Percentiles rank a stretch among this genome's conserved stretches.
Evolutionary conservation across 2,113 vertebrate species (phyloP).

Genomic region (Capreolus pygargus): DNA sequence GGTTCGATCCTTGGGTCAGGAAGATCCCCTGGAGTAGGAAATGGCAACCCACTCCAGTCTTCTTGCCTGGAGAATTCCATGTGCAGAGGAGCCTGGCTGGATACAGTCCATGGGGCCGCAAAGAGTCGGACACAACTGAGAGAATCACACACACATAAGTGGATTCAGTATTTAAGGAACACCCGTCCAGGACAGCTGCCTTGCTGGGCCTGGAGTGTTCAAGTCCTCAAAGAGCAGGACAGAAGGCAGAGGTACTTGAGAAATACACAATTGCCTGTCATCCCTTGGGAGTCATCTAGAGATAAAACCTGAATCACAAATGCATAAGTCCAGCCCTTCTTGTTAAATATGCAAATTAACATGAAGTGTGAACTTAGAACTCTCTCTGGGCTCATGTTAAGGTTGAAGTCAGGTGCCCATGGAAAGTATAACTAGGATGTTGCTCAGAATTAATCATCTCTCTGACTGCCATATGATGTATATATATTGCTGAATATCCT

Average conservation of each 20-base stretch:
- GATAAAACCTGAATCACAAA: not conserved
- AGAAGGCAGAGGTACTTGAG: not conserved
- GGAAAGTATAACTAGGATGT: not conserved
- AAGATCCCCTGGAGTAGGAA: not conserved
- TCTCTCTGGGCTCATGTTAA: not conserved
- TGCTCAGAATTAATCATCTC: conserved; percentile 19
- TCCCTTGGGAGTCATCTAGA: not conserved
- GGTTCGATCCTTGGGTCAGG: not conserved
- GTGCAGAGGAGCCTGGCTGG: not conserved
- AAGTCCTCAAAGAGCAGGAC: not conserved
- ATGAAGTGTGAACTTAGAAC: not conserved
- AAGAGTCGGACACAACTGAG: not conserved
- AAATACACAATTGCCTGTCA: not conserved
- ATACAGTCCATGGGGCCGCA: not conserved
- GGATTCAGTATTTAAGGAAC: not conserved
- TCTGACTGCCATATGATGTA: not conserved
- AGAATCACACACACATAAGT: not conserved
- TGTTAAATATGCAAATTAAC: conserved; percentile 3
- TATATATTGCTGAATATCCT: not conserved
- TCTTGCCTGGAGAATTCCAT: not conserved
- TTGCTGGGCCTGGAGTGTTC: not conserved
- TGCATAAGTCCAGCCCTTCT: not conserved
- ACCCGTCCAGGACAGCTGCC: not conserved
- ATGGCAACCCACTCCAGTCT: not conserved
- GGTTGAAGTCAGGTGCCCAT: not conserved